Evolutionary conservation across 2,113 vertebrate species (phyloP).

Genomic region (Hippocampus mohnikei): DNA sequence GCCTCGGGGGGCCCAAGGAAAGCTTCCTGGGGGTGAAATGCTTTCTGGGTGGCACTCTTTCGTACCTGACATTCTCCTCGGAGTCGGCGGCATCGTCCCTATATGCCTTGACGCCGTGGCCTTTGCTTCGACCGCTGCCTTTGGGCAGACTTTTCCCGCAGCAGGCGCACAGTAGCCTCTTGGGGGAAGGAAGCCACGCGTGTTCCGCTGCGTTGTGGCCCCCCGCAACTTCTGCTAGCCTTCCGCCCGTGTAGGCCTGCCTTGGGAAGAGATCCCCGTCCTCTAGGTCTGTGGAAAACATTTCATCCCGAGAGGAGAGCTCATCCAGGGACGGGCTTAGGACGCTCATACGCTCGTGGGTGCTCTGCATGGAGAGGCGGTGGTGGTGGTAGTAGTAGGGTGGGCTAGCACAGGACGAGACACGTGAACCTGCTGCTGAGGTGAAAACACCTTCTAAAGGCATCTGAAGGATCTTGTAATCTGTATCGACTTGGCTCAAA

Average conservation of each 20-base stretch:
- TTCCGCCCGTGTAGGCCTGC: constrained; percentile 41
- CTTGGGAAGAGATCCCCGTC: constrained; percentile 66
- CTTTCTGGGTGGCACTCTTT: constrained; percentile 48
- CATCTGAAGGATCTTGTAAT: constrained; percentile 61
- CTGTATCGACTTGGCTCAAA: constrained; percentile 7
- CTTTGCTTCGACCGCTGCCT: constrained; percentile 29
- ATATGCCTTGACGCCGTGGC: constrained; percentile 29
- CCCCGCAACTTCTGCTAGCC: not conserved
- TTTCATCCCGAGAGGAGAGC: constrained; percentile 73
- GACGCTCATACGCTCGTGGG: constrained; percentile 70
- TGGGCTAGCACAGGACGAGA: constrained; percentile 40
- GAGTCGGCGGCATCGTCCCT: constrained; percentile 52
- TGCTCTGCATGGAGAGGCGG: constrained; percentile 59
- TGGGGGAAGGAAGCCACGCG: constrained; percentile 36
- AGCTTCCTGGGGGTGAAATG: constrained; percentile 41
- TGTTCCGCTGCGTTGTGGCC: constrained; percentile 10
- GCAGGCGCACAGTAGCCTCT: constrained; percentile 57
- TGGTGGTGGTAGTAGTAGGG: constrained; percentile 69
- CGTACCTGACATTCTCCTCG: constrained; percentile 52
- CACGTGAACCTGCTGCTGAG: constrained; percentile 16
- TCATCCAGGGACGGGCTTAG: constrained; percentile 75
- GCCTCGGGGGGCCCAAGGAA: constrained; percentile 31
- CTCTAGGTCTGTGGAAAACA: constrained; percentile 74
- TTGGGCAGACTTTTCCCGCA: constrained; percentile 64
- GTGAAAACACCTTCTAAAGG: constrained; percentile 52